Evolutionary conservation across 2,888 invertebrate species (phyloP), one percentile per base, ranked within the genome.

Genomic region (Diadegma fenestrale): DNA sequence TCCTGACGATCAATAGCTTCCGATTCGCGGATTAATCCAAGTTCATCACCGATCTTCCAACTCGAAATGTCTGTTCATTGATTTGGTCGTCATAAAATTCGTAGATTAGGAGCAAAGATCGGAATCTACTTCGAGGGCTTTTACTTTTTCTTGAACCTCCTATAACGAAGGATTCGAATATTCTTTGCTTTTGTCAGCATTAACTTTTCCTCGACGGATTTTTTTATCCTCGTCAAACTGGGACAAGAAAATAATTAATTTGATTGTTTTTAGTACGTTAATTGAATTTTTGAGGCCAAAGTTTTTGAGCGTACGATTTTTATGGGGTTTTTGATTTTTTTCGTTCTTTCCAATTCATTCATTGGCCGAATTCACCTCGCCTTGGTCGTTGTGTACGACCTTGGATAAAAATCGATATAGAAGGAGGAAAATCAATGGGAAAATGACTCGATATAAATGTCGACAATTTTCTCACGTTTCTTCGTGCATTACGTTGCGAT

Each of bases 401-500:
- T 26, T 58, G 58, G 14, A 14, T 14, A 26, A 26, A 58, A 14
- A 26, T 58, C 58, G 58, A 26, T 58, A 26, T 58, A 26, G n/a
- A 54, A 22, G 12, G 3, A 12, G 12, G 58, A 26, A 58, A 26
- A 26, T 58, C 4, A 58, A 58, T 58, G 22, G 14, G 14, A 14
- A 26, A 1, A 26, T 12, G 14, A 14, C 10, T 58, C 26, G 26
- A 26, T 26, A 58, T 14, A 14, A 58, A 58, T 58, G 26, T 12
- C 58, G 14, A 58, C 26, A 26, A 58, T 14, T 26, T 58, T 58
- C 6, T 63, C 22, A 63, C 66, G 61, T 80, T 54, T 17, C 30
- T 51, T 82, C 75, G 30, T 45, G 14, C 48, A 22, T 71, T 61
- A 33, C 61, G 19, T 58, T 71, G 64, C 30, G 5, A 41, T n/a